Evolutionary conservation across 2,113 vertebrate species (phyloP), one percentile per base, ranked within the genome.

Genomic region (Butastur rufipennis): DNA sequence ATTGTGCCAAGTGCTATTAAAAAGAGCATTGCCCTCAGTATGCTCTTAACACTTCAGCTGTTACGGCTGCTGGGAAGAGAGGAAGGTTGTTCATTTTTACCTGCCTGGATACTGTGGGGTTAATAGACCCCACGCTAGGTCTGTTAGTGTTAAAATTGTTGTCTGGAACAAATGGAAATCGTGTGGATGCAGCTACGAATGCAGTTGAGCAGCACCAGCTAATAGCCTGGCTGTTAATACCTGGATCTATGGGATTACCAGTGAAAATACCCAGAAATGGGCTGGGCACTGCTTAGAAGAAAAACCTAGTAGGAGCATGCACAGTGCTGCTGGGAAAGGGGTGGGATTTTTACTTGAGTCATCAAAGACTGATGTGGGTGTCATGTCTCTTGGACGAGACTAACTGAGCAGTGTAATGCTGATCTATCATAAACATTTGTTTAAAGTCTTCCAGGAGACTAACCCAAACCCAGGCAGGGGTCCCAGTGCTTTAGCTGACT

Each of bases 1-100:
- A 93, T 95, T 95, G 65, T 94, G 92, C 93, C 88, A 95, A 97
- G 59, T 82, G 92, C 78, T 88, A 48, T 96, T 93, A 91, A 91
- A 97, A 97, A 93, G 84, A 91, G 80, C 88, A 70, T 83, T 96
- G 67, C 92, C 88, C 93, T 91, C 81, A 48, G 40, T 79, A 42
- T 0, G 5, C 83, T 96, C 45, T 91, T 92, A 95, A 80, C 53
- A 40, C 56, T 88, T 93, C 86, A 91, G 90, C 91, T 96, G 48
- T 88, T 90, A 22, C 0, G 1, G 38, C 72, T 86, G 55, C 63
- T 88, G 42, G 55, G 70, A 93, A 73, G 68, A 82, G 77, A 52
- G 59, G 29, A 47, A 91, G 68, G 36, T 70, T 81, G 63, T 87
- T 94, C 27, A 42, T 87, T 86, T 93, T 86, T 83, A 90, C 86